These are phyloP conservation scores for Eumaeus atala DNA, from an alignment of 1,140 invertebrate species.

Conservation along the genomic window DNA sequence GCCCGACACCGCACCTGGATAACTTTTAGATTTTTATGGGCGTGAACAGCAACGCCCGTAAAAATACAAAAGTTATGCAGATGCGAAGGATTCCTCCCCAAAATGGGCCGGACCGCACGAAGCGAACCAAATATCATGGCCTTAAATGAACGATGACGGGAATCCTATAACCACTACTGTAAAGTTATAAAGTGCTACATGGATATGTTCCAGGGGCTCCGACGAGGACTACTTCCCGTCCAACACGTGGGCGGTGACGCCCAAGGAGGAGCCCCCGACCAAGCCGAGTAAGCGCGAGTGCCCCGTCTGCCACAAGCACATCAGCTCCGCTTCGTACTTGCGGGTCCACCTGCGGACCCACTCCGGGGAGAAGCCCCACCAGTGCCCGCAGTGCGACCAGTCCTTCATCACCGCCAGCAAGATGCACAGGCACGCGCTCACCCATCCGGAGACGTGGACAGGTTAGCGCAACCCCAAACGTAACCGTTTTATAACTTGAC, in stretches of 20 bases:
- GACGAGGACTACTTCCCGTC: slow-evolving; percentile 57
- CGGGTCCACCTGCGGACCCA: slow-evolving; percentile 73
- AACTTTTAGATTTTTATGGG: too few species aligned
- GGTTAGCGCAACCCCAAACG: slow-evolving; percentile 22
- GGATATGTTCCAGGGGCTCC: slow-evolving; percentile 36
- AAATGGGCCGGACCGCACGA: too few species aligned
- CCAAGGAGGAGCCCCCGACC: slow-evolving; percentile 23
- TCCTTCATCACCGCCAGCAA: slow-evolving; percentile 81
- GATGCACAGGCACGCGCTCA: slow-evolving; percentile 55
- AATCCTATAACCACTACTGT: too few species aligned
- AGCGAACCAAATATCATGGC: too few species aligned
- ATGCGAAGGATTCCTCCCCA: too few species aligned
- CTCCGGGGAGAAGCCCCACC: slow-evolving; percentile 80
- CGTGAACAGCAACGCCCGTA: too few species aligned
- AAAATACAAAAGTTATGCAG: too few species aligned
- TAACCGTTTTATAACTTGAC: too few species aligned
- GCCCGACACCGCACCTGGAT: too few species aligned
- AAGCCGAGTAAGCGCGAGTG: slow-evolving; percentile 23
- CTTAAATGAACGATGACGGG: too few species aligned
- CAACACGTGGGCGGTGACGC: slow-evolving; percentile 45
- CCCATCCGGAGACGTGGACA: slow-evolving; percentile 35
- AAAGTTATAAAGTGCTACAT: not conserved
- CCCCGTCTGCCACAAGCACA: slow-evolving; percentile 38
- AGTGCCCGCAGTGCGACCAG: slow-evolving; percentile 80
- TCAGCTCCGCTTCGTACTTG: slow-evolving; percentile 54